Evolutionary conservation across 2,888 invertebrate genomes (phyloP).

Genomic region (Gymnocheta viridis): DNA sequence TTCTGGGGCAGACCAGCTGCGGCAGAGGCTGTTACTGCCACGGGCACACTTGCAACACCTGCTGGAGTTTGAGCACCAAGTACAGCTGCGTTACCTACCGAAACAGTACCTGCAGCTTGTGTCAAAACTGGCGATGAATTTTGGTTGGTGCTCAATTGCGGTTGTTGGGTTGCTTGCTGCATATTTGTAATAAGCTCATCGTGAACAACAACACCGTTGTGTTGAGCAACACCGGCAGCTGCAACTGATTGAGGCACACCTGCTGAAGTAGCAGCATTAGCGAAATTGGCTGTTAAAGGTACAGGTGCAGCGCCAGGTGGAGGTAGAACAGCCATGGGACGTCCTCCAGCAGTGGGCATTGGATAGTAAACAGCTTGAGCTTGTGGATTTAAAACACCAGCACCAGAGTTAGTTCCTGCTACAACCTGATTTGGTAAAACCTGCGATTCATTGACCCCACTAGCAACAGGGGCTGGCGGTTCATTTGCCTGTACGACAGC

Average conservation of each 20-base stretch:
- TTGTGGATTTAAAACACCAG: conserved; percentile 74
- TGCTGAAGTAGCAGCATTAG: conserved; percentile 68
- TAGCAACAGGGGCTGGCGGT: conserved; percentile 65
- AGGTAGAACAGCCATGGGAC: conserved; percentile 78
- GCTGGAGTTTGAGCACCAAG: conserved; percentile 68
- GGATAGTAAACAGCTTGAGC: conserved; percentile 78
- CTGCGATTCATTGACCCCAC: conserved; percentile 70
- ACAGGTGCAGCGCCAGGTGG: conserved; percentile 75
- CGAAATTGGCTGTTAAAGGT: conserved; percentile 76
- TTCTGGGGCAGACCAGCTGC: conserved; percentile 68
- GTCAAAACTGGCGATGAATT: conserved; percentile 81
- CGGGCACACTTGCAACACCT: conserved; percentile 70
- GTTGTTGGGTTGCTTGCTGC: conserved; percentile 72
- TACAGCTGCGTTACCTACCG: conserved; percentile 74
- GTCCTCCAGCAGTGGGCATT: conserved; percentile 77
- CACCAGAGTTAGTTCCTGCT: conserved; percentile 65
- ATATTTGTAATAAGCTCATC: conserved; percentile 78
- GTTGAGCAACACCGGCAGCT: conserved; percentile 75
- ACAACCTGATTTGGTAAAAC: conserved; percentile 69
- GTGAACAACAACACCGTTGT: conserved; percentile 81
- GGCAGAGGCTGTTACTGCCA: conserved; percentile 54
- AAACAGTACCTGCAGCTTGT: conserved; percentile 79
- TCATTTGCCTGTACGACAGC: conserved; percentile 54
- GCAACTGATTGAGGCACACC: conserved; percentile 71
- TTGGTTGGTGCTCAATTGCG: conserved; percentile 78